Evolutionary conservation across 2,888 invertebrate species (phyloP), one percentile per base, ranked within the genome.

Genomic region (Augochlorella aurata): DNA sequence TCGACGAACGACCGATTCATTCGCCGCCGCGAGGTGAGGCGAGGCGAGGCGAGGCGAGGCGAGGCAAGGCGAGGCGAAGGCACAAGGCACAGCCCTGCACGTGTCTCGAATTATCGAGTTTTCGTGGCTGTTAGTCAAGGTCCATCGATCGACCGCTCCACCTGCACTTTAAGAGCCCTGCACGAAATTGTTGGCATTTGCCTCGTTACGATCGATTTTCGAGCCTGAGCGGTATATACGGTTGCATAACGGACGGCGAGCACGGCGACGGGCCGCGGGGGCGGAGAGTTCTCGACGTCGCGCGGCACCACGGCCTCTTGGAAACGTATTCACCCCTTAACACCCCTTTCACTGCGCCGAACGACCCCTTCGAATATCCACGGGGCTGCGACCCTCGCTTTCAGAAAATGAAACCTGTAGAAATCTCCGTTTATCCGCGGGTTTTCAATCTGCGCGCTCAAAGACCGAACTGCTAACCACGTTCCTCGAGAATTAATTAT

Each of bases 131-230:
- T 69, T 49, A n/a, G 68, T 69, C 50, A 69, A 49, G 68, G 50
- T 49, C 50, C 63, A 38, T 63, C 63, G 63, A 63, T 29, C 61
- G 61, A 24, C 16, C 29, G 24, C 14, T 14, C 61, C 16, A 8
- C 14, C 29, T 61, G 61, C 29, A 61, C 61, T 61, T 61, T 61
- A 61, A 61, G 16, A 24, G 61, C 24, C 24, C 29, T 61, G 61
- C 61, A 61, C 61, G 61, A 61, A 61, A 61, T 61, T 61, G 61
- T 61, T 61, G 61, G 61, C 61, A 61, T 61, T 61, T 61, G 61
- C 61, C 61, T 61, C 61, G 61, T 61, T 61, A 61, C 61, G 16
- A 61, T 61, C 61, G 61, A 61, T 61, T 61, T 61, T 61, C 61
- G 61, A 29, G 61, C 14, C 24, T 14, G 38, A 38, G 38, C 38